Conservation (phyloP, 2,797 vertebrate species). For the Arnoldichthys spilopterus region DNA sequence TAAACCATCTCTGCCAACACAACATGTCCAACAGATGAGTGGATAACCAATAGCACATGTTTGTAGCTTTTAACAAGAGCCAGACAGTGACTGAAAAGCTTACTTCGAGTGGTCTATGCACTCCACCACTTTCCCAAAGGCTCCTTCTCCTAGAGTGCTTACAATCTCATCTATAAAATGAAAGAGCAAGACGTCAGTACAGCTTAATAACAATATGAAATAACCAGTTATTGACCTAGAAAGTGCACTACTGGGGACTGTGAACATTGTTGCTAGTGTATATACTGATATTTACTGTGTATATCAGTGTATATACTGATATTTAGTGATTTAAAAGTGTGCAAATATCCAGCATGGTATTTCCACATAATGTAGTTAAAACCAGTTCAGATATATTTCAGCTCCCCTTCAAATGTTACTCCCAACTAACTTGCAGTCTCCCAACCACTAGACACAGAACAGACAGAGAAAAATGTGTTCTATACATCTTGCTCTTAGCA, state of each 20-base stretch:
- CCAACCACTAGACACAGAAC: conserved; percentile 67
- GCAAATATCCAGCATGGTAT: conserved; percentile 19
- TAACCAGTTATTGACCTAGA: background rate
- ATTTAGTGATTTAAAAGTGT: background rate
- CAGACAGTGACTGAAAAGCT: conserved; percentile 63
- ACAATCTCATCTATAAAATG: conserved; percentile 93
- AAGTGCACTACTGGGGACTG: conserved; percentile 21
- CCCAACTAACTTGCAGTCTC: conserved; percentile 51
- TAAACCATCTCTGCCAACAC: conserved; percentile 79
- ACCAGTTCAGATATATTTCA: conserved; percentile 24
- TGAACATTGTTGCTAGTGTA: background rate
- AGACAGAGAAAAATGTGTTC: conserved; percentile 66
- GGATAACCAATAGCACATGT: background rate
- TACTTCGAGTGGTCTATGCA: conserved; percentile 94
- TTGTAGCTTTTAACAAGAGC: background rate
- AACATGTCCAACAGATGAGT: background rate
- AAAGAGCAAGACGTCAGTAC: conserved; percentile 13
- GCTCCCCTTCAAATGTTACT: conserved; percentile 32
- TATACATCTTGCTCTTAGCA: conserved; percentile 90
- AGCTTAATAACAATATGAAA: background rate
- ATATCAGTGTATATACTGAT: background rate
- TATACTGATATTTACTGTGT: background rate
- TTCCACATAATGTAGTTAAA: conserved; percentile 30
- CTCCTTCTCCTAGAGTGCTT: conserved; percentile 95
- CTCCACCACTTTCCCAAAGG: conserved; percentile 97